Evolutionary conservation across 2,797 vertebrate species (phyloP).

Genomic region (Alca torda): DNA sequence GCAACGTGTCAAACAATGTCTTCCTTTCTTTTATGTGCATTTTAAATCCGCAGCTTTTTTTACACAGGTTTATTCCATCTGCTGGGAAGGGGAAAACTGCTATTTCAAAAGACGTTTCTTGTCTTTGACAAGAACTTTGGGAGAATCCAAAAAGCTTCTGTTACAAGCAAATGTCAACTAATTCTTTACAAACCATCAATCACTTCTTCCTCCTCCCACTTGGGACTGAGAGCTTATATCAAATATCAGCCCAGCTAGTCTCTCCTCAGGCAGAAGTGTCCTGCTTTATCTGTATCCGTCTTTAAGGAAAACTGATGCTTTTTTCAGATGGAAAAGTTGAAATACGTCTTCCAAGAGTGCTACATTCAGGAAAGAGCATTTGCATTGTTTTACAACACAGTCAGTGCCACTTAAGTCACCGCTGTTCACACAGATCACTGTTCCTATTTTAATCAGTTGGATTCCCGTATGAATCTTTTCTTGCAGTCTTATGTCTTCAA

Average conservation of each 20-base stretch:
- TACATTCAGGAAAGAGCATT: neutral
- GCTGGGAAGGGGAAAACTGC: neutral
- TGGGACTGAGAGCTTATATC: constrained; percentile 42
- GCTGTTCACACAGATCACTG: neutral
- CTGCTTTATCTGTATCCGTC: constrained; percentile 16
- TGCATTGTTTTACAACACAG: neutral
- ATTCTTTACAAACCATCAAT: constrained; percentile 30
- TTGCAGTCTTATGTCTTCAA: neutral
- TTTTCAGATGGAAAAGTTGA: constrained; percentile 48
- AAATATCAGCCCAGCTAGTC: constrained; percentile 41
- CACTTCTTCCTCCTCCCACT: constrained; percentile 51
- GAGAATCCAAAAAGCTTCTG: constrained; percentile 30
- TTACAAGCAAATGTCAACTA: constrained; percentile 44
- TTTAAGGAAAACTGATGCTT: constrained; percentile 47
- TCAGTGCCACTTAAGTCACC: neutral
- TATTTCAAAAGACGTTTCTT: neutral
- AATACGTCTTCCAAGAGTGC: neutral
- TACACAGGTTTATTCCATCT: constrained; percentile 2
- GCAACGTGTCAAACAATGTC: neutral
- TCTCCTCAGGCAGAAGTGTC: constrained; percentile 31
- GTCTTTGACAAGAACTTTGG: constrained; percentile 18
- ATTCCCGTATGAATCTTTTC: neutral
- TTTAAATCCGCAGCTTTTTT: neutral
- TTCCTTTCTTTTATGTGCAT: neutral
- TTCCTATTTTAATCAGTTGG: neutral